Evolutionary conservation across 2,113 vertebrate genomes (phyloP).

Genomic region (Mohoua ochrocephala): DNA sequence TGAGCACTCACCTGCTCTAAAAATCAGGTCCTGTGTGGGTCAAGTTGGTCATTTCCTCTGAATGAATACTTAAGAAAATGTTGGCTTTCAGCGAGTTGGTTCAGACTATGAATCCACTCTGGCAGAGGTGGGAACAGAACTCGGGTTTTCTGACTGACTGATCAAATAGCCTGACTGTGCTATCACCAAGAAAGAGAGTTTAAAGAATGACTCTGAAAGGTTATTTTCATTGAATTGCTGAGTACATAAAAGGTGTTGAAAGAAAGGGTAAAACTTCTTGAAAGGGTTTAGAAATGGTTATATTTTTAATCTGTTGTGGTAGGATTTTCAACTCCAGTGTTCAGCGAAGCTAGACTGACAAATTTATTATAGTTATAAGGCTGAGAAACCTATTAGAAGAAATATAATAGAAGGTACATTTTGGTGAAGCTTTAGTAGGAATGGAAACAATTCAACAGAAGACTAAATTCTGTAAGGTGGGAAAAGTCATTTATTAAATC

Average conservation of each 20-base stretch:
- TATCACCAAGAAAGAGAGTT: slow-evolving; percentile 30
- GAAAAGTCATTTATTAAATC: slow-evolving; percentile 50
- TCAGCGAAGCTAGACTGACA: slow-evolving; percentile 59
- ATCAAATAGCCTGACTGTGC: slow-evolving; percentile 17
- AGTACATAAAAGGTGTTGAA: slow-evolving; percentile 54
- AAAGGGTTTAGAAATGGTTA: slow-evolving; percentile 59
- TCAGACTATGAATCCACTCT: not conserved
- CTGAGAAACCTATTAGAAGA: slow-evolving; percentile 55
- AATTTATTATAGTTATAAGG: slow-evolving; percentile 64
- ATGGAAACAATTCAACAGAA: slow-evolving; percentile 61
- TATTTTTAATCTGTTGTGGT: slow-evolving; percentile 60
- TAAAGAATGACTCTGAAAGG: slow-evolving; percentile 50
- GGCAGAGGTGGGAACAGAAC: not conserved
- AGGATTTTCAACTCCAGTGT: slow-evolving; percentile 46
- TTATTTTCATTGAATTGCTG: slow-evolving; percentile 60
- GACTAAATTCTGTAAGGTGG: slow-evolving; percentile 40
- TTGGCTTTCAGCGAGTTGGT: not conserved
- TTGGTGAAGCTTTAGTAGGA: slow-evolving; percentile 49
- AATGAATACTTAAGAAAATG: not conserved
- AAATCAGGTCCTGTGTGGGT: not conserved
- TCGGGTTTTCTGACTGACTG: not conserved
- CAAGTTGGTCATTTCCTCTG: not conserved
- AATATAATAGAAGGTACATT: slow-evolving; percentile 56
- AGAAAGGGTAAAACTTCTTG: slow-evolving; percentile 55
- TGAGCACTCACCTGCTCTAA: not conserved